These are phyloP conservation scores for Alexandromys fortis DNA, from an alignment of 2,113 vertebrate genomes.

Conservation along the genomic window DNA sequence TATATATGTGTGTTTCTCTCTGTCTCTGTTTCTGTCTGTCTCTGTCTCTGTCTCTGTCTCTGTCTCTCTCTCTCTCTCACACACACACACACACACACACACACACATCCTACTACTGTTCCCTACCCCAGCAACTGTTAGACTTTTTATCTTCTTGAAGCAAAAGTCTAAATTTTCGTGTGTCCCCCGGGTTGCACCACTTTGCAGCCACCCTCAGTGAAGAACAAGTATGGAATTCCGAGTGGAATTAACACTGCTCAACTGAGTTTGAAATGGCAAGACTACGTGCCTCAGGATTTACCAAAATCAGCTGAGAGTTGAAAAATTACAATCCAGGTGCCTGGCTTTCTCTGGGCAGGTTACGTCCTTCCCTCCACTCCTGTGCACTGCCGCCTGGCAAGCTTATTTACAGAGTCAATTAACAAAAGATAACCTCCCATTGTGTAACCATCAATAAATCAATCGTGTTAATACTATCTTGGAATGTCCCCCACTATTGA, in stretches of 20 bases:
- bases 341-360: conserved; percentile 40
- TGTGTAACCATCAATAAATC: conserved; percentile 92
- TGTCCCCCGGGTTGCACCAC: not conserved
- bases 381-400: conserved; percentile 47
- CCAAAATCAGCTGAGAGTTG: conserved; percentile 30
- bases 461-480: conserved; percentile 90
- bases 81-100: not conserved
- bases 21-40: not conserved
- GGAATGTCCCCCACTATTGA: conserved; percentile 89
- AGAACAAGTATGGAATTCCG: not conserved
- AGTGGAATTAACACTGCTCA: not conserved
- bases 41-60: not conserved
- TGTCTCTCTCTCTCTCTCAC: not conserved
- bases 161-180: not conserved
- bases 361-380: conserved; percentile 40
- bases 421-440: conserved; percentile 91
- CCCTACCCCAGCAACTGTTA: not conserved
- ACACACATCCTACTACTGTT: not conserved
- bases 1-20: too few relatives aligned
- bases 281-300: not conserved
- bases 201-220: not conserved
- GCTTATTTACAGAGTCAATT: conserved; percentile 91
- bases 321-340: conserved; percentile 47
- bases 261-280: not conserved
- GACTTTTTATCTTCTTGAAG: not conserved